Evolutionary conservation across 2,797 vertebrate genomes (phyloP).

Genomic region (Neoniphon sammara): DNA sequence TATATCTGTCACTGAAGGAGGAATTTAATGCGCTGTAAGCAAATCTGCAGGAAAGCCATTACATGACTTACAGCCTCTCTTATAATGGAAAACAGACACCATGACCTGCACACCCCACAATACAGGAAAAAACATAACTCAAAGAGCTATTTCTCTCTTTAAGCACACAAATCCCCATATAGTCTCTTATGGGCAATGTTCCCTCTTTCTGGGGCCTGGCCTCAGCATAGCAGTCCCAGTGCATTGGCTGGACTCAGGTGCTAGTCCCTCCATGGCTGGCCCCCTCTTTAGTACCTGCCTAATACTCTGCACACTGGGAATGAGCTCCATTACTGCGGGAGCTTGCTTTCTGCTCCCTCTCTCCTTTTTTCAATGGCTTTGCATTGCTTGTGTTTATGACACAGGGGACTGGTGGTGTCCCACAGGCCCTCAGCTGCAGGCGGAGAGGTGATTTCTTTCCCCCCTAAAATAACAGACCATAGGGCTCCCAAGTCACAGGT

Average conservation of each 20-base stretch:
- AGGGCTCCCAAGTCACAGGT: slow-evolving; percentile 52
- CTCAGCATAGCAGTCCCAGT: slow-evolving; percentile 61
- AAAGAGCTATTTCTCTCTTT: slow-evolving; percentile 42
- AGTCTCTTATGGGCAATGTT: slow-evolving; percentile 54
- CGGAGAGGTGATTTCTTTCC: slow-evolving; percentile 62
- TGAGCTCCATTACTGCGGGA: slow-evolving; percentile 79
- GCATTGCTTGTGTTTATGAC: slow-evolving; percentile 73
- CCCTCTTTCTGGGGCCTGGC: slow-evolving; percentile 52
- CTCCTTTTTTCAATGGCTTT: slow-evolving; percentile 54
- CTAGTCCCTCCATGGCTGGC: slow-evolving; percentile 49
- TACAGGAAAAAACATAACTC: slow-evolving; percentile 41
- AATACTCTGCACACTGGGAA: slow-evolving; percentile 73
- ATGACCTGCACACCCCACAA: slow-evolving; percentile 53
- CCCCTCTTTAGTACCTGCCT: slow-evolving; percentile 68
- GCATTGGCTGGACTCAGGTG: slow-evolving; percentile 59
- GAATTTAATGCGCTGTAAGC: slow-evolving; percentile 73
- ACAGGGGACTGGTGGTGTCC: slow-evolving; percentile 69
- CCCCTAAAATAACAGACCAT: slow-evolving; percentile 53
- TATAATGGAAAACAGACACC: slow-evolving; percentile 61
- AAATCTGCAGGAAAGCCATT: slow-evolving; percentile 73
- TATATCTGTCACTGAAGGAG: slow-evolving; percentile 45
- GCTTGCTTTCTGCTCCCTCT: slow-evolving; percentile 59
- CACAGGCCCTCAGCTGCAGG: slow-evolving; percentile 60
- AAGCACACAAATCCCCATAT: slow-evolving; percentile 36
- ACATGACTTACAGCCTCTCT: slow-evolving; percentile 49